A percentile compares a stretch with the other conserved stretches of the same genome.
These are phyloP conservation scores for Syngnathus typhle DNA, from an alignment of 2,113 vertebrate genomes.

Conservation along the genomic window DNA sequence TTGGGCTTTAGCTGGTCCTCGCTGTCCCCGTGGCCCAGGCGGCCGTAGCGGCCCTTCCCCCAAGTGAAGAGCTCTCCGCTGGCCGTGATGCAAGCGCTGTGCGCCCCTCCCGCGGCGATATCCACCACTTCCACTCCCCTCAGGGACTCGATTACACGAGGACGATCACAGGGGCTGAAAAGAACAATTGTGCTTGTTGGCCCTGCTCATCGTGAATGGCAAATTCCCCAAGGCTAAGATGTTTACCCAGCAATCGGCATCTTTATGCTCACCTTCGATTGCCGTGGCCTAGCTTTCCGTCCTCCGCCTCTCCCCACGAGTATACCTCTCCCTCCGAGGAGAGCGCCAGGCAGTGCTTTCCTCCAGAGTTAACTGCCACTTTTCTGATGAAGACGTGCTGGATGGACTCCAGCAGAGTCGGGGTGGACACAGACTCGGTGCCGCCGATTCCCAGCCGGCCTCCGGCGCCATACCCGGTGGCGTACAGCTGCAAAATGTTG, in stretches of 20 bases:
- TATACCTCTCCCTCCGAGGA: conserved; percentile 97
- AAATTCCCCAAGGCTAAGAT: neutral
- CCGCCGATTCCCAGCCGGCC: conserved; percentile 93
- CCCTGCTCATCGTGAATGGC: neutral
- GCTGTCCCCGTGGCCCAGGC: conserved; percentile 93
- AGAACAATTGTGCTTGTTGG: neutral
- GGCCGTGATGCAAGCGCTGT: conserved; percentile 93
- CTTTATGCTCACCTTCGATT: conserved; percentile 80
- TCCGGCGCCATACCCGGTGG: conserved; percentile 96
- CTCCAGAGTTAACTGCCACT: conserved; percentile 97
- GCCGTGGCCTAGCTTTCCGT: conserved; percentile 94
- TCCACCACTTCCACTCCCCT: conserved; percentile 93
- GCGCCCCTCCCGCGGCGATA: conserved; percentile 91
- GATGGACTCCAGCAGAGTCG: conserved; percentile 93
- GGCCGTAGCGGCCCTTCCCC: conserved; percentile 94
- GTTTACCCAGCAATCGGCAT: neutral
- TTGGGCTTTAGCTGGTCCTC: conserved; percentile 98
- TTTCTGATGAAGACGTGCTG: conserved; percentile 97
- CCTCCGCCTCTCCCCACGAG: conserved; percentile 98
- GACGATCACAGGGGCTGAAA: conserved; percentile 89
- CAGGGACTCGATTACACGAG: conserved; percentile 93
- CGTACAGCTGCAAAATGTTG: conserved; percentile 77
- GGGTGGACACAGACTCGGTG: conserved; percentile 94
- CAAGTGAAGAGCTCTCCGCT: conserved; percentile 96
- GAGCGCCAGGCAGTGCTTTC: conserved; percentile 93